phyloP scores from a whole-genome alignment of 2,888 invertebrate species.

The Eupsilia transversa region DNA sequence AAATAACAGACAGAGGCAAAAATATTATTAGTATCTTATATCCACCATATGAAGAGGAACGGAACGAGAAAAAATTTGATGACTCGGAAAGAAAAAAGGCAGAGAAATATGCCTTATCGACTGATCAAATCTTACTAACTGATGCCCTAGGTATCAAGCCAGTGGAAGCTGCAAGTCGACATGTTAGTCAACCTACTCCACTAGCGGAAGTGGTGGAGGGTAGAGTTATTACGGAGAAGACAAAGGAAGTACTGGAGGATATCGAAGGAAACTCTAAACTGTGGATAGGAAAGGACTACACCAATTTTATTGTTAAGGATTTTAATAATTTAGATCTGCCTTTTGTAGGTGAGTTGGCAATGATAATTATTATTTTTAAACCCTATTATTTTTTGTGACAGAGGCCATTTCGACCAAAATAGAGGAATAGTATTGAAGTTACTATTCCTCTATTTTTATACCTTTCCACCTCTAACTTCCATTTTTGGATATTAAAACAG shows the following conservation, averaged over 20 bases:
- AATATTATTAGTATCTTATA: conserved; percentile 87
- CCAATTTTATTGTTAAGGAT: conserved; percentile 98
- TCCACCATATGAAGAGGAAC: conserved; percentile 84
- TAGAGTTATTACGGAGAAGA: conserved; percentile 82
- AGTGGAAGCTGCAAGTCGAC: conserved; percentile 65
- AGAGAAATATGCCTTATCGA: conserved; percentile 86
- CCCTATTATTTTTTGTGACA: no score
- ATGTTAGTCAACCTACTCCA: conserved; percentile 80
- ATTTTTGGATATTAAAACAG: no score
- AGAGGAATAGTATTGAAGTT: no score
- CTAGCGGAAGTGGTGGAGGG: conserved; percentile 85
- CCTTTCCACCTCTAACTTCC: no score
- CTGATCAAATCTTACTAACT: conserved; percentile 83
- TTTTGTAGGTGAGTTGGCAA: conserved; percentile 87
- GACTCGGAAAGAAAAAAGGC: conserved; percentile 87
- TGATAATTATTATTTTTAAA: no score
- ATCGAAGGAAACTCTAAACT: conserved; percentile 94
- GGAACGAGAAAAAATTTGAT: conserved; percentile 85
- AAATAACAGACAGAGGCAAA: conserved; percentile 86
- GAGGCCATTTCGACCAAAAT: no score
- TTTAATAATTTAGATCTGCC: conserved; percentile 97
- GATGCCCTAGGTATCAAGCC: conserved; percentile 76
- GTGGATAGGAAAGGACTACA: conserved; percentile 99
- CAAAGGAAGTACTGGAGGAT: conserved; percentile 79
- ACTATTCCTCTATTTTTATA: no score